These are phyloP conservation scores for Brachionus plicatilis DNA, from an alignment of 1,140 invertebrate species.

Conservation along the genomic window DNA sequence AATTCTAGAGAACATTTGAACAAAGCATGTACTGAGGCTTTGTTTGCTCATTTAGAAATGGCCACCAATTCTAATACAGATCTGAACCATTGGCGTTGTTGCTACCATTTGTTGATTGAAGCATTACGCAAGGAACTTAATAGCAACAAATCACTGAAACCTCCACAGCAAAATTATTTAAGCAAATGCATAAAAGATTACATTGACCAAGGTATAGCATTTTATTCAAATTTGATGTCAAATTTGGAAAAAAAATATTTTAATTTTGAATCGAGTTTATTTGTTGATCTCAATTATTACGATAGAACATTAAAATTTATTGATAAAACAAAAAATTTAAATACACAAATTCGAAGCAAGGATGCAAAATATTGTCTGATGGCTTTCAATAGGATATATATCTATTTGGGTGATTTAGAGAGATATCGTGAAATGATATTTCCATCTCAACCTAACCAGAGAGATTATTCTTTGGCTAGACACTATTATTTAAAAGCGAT, in stretches of 20 bases:
- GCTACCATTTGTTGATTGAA: slow-evolving; percentile 33
- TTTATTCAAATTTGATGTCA: slow-evolving; percentile 70
- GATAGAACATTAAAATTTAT: background rate
- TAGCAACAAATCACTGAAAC: background rate
- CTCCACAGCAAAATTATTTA: background rate
- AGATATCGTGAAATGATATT: slow-evolving; percentile 68
- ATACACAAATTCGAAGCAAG: slow-evolving; percentile 4
- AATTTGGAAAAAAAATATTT: slow-evolving; percentile 55
- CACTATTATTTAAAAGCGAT: slow-evolving; percentile 76
- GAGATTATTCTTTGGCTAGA: slow-evolving; percentile 60
- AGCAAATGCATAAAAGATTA: background rate
- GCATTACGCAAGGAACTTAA: slow-evolving; percentile 28
- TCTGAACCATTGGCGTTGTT: slow-evolving; percentile 23
- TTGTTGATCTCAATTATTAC: slow-evolving; percentile 24
- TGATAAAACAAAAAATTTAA: background rate
- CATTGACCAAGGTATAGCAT: slow-evolving; percentile 62
- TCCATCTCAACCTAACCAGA: slow-evolving; percentile 19
- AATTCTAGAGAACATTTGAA: background rate
- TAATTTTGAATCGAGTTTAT: background rate
- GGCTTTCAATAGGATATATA: slow-evolving; percentile 75
- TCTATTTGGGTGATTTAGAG: slow-evolving; percentile 82
- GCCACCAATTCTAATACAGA: slow-evolving; percentile 13
- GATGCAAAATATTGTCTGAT: slow-evolving; percentile 68
- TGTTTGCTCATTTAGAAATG: slow-evolving; percentile 17
- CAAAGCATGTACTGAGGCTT: background rate